A percentile compares a stretch with the other conserved stretches of the same genome.
phyloP scores from a whole-genome alignment of 2,113 vertebrate species.

The Shinisaurus crocodilurus region DNA sequence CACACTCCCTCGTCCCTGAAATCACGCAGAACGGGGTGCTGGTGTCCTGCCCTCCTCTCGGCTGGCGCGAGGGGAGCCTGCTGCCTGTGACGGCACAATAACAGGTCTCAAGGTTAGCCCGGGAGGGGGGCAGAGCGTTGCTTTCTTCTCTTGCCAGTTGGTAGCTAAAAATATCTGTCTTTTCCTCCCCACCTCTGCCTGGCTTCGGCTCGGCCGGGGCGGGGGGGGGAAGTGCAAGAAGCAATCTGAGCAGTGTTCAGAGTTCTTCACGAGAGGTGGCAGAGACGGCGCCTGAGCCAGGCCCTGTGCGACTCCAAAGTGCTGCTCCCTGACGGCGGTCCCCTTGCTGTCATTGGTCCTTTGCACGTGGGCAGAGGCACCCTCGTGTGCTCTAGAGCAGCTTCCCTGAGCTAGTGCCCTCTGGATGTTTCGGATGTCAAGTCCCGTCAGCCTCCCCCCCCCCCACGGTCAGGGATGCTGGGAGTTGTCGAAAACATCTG shows the following conservation, averaged over 20 bases:
- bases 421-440: not conserved
- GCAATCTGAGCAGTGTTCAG: no score
- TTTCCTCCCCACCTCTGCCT: not conserved
- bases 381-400: not conserved
- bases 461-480: not conserved
- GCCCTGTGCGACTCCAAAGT: not conserved
- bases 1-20: fast-evolving
- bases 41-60: slow-evolving; percentile 56
- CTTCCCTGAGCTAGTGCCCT: no score
- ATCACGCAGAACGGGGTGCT: not conserved
- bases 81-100: not conserved
- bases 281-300: no score
- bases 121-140: not conserved
- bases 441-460: no score
- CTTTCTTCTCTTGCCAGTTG: not conserved
- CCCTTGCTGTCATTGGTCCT: not conserved
- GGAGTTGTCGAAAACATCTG: no score
- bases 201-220: no score
- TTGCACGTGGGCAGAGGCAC: not conserved
- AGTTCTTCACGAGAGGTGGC: no score
- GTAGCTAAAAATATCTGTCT: not conserved
- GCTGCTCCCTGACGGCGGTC: not conserved
- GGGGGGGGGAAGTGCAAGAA: not conserved
- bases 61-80: slow-evolving; percentile 40
- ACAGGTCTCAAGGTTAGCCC: not conserved